phyloP scores from a whole-genome alignment of 2,797 vertebrate genomes.

The Paratrypauchen microcephalus region DNA sequence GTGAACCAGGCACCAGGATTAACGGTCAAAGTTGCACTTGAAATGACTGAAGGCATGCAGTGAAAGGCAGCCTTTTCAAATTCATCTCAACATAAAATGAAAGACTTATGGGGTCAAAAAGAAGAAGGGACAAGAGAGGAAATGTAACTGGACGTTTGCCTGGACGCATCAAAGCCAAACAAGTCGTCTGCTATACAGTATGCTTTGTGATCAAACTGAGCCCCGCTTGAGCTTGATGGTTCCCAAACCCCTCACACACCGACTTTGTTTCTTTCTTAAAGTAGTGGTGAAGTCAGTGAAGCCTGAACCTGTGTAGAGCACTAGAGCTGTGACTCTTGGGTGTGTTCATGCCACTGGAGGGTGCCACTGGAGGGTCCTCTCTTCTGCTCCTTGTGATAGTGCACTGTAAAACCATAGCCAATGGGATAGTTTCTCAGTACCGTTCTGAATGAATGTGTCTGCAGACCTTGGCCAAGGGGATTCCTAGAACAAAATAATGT shows the following conservation, averaged over 20 bases:
- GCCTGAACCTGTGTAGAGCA: not conserved
- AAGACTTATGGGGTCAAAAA: constrained; percentile 41
- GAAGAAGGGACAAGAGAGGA: constrained; percentile 29
- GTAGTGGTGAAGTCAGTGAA: not conserved
- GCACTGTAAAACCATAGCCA: constrained; percentile 61
- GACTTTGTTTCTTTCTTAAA: too few species aligned
- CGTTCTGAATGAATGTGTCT: constrained; percentile 61
- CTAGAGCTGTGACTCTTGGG: constrained; percentile 1
- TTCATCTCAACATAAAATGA: constrained; percentile 48
- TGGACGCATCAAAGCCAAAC: constrained; percentile 25
- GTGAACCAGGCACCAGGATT: constrained; percentile 67
- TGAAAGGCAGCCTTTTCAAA: constrained; percentile 57
- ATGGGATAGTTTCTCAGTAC: constrained; percentile 49
- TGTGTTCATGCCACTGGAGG: constrained; percentile 44
- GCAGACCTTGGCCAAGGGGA: constrained; percentile 72
- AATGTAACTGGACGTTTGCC: constrained; percentile 32
- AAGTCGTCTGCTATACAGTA: not conserved
- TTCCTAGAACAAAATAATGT: constrained; percentile 68
- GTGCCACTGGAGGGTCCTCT: constrained; percentile 31
- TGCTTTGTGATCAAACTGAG: not conserved
- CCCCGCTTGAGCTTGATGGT: not conserved
- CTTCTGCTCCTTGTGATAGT: constrained; percentile 59
- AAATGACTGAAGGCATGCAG: constrained; percentile 46
- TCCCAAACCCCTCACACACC: too few species aligned
- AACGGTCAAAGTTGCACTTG: constrained; percentile 59